Evolutionary conservation across 1,140 invertebrate species (phyloP).

Genomic region (Tetramorium alpestre): DNA sequence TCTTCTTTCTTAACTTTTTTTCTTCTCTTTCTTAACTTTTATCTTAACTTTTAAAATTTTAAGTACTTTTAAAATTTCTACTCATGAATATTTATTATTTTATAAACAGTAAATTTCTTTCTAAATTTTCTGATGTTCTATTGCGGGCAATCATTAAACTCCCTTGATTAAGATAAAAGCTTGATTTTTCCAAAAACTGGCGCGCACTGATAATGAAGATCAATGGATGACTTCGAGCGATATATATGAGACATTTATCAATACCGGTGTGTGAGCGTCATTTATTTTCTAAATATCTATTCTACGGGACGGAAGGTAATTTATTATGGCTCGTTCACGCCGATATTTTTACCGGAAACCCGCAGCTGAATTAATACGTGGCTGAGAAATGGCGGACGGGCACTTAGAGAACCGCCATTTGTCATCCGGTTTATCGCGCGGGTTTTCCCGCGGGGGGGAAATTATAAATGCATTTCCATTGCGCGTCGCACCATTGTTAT

Average conservation of each 20-base stretch:
- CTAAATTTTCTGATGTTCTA: background rate
- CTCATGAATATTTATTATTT: background rate
- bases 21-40: too few relatives aligned
- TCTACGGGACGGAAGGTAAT: slow-evolving; percentile 23
- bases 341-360: slow-evolving; percentile 33
- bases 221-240: background rate
- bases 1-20: too few relatives aligned
- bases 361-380: slow-evolving; percentile 37
- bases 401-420: slow-evolving; percentile 38
- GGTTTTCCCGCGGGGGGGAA: slow-evolving; percentile 22
- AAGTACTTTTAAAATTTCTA: too few relatives aligned
- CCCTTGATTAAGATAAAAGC: background rate
- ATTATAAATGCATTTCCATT: slow-evolving; percentile 57
- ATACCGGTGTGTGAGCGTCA: background rate
- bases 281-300: slow-evolving; percentile 46
- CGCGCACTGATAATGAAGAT: slow-evolving; percentile 3
- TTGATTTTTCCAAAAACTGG: slow-evolving; percentile 1
- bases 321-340: slow-evolving; percentile 1
- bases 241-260: slow-evolving; percentile 8
- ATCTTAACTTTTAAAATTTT: too few relatives aligned
- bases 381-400: slow-evolving; percentile 22
- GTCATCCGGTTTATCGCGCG: slow-evolving; percentile 23
- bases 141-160: background rate
- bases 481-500: slow-evolving; percentile 58
- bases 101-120: background rate